Evolutionary conservation across 2,797 vertebrate genomes (phyloP).

Genomic region (Propithecus perrieri): DNA sequence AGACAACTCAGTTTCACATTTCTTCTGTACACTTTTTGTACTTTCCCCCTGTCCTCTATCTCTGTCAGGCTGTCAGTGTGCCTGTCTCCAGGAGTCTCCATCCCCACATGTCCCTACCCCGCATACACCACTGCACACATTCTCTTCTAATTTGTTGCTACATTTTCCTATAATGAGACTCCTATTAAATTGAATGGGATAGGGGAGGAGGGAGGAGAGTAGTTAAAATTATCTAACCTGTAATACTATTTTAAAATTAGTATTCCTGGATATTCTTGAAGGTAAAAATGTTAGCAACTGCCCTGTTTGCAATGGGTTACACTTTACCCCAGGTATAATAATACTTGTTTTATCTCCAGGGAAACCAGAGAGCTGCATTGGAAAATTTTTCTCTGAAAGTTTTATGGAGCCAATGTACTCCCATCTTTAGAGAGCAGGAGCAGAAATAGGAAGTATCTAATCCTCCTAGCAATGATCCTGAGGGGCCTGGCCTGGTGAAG

Average conservation of each 20-base stretch:
- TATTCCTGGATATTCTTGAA: background rate
- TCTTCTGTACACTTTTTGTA: background rate
- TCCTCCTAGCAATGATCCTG: background rate
- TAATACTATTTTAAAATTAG: background rate
- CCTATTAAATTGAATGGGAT: background rate
- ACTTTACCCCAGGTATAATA: background rate
- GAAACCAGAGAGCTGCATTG: background rate
- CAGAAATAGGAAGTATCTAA: background rate
- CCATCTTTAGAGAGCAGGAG: background rate
- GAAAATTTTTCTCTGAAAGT: background rate
- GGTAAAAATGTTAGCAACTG: background rate
- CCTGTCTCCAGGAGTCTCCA: background rate
- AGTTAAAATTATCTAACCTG: background rate
- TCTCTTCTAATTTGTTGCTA: background rate
- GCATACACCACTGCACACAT: background rate
- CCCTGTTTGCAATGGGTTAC: background rate
- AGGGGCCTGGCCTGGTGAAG: background rate
- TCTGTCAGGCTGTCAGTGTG: background rate
- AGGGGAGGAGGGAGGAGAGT: background rate
- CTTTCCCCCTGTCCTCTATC: background rate
- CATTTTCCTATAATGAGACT: background rate
- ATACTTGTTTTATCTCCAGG: background rate
- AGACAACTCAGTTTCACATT: background rate
- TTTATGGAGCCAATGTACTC: background rate
- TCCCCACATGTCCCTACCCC: too few species aligned